These are phyloP conservation scores for Chaetura pelagica DNA, from an alignment of 2,113 vertebrate species.

Conservation along the genomic window DNA sequence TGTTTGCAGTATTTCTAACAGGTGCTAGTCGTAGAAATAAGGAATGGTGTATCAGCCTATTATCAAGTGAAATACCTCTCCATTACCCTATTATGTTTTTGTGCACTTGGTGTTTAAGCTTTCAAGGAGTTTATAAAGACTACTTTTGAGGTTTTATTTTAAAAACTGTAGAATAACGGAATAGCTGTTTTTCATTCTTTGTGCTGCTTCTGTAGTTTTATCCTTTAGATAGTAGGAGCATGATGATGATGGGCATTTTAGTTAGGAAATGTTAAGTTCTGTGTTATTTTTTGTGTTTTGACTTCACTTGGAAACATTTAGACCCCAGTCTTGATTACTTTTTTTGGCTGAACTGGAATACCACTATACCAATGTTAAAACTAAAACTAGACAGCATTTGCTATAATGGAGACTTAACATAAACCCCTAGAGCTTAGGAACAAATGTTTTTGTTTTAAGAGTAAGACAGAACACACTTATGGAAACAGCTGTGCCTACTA, in stretches of 20 bases:
- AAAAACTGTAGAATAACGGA: neutral
- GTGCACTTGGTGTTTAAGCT: neutral
- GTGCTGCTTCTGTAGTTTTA: neutral
- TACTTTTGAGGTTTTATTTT: neutral
- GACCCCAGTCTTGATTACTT: neutral
- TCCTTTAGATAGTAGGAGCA: neutral
- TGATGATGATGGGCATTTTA: neutral
- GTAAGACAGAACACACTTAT: neutral
- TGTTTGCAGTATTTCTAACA: neutral
- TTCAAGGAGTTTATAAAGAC: neutral
- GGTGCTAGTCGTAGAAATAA: neutral
- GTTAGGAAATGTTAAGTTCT: neutral
- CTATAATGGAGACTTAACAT: neutral
- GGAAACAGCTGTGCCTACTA: neutral
- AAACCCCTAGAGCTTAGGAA: neutral
- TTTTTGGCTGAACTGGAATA: neutral
- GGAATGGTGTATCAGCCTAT: neutral
- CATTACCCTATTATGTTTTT: neutral
- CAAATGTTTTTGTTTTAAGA: neutral
- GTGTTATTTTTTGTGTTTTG: neutral
- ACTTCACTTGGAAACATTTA: neutral
- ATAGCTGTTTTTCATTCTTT: neutral
- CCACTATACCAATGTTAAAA: neutral
- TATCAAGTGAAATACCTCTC: neutral
- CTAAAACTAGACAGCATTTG: neutral